Base-by-base conservation (phyloP, 2,797 vertebrate species). In the Bradypus variegatus region DNA sequence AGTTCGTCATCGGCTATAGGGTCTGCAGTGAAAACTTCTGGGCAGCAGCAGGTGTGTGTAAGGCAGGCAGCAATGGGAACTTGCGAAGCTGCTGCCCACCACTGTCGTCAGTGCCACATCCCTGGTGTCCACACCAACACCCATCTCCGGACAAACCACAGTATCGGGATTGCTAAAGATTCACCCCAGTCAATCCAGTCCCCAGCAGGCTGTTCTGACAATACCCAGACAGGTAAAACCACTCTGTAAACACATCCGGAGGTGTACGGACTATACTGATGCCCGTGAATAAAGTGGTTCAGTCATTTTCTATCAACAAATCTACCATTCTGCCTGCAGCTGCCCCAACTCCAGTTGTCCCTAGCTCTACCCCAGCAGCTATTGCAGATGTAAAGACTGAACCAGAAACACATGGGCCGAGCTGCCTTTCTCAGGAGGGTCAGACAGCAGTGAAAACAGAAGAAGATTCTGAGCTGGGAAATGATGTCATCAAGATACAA, bases 221-320 rank as follows among this genome's bases (percentile, higher is more conserved):
- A 98, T 99, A 95, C 99, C 99, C 94, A 99, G 98, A 97, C 99
- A 99, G 96, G 98, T 99, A 89, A 99, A 99, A 96, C 99, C 99
- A 95, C 98, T 99, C 92, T 60, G 98, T 98, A 55, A 98, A 97
- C 94, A 90, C 98, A 36, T 97, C 98, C 27, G 97, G 97, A 82
- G 98, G 98, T n/a, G 97, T 99, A 94, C 99, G 99, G 97, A 99
- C 98, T 33, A 98, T 99, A 90, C 97, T 99, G 94, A 99, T 99
- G 98, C 99, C 99, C 88, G 98, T 99, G 90, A 98, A 98, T 93
- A 58, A 50, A 50, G 50, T 50, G 50, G 50, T 99, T 45, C 98
- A 98, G 73, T 98, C 98, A 0, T 96, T 98, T 95, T 97, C 98
- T 93, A 93, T 98, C 81, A 98, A 94, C 97, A 99, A 99, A 97